Conservation (phyloP, 2,888 invertebrate genomes). For the Sinopyrophorus schimmeli region DNA sequence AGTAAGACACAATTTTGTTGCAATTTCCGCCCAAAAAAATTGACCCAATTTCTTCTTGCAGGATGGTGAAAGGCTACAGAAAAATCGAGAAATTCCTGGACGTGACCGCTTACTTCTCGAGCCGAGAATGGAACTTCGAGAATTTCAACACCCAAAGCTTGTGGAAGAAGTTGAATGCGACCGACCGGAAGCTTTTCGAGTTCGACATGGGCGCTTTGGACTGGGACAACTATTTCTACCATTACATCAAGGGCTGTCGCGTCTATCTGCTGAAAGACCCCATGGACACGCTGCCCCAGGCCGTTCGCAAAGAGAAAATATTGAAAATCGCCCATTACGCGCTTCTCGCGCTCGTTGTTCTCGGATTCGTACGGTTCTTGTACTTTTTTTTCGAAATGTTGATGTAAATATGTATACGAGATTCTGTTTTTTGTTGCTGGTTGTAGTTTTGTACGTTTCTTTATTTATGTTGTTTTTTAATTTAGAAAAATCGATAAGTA, state of each 20-base stretch:
- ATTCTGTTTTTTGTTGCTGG: too few relatives aligned
- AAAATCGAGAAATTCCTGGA: conserved; percentile 75
- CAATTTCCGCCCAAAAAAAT: not conserved
- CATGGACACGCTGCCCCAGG: conserved; percentile 68
- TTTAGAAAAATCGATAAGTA: too few relatives aligned
- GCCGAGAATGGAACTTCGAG: conserved; percentile 68
- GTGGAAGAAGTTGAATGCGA: conserved; percentile 58
- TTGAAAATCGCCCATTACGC: not conserved
- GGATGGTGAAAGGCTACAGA: conserved; percentile 76
- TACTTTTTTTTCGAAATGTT: not conserved
- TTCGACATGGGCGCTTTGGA: conserved; percentile 71
- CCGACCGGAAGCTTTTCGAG: conserved; percentile 66
- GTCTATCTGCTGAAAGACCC: conserved; percentile 80
- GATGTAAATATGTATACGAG: not conserved
- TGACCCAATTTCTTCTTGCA: conserved; percentile 33
- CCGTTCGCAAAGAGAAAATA: conserved; percentile 38
- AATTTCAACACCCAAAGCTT: conserved; percentile 57
- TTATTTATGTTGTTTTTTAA: too few relatives aligned
- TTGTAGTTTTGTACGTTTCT: too few relatives aligned
- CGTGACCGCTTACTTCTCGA: conserved; percentile 73
- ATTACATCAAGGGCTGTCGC: conserved; percentile 71
- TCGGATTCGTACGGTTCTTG: conserved; percentile 8
- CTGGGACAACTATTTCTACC: conserved; percentile 73
- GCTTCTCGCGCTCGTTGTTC: not conserved
- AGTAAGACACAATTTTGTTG: conserved; percentile 49